phyloP scores from a whole-genome alignment of 2,113 vertebrate species.

The Chionodraco myersi region DNA sequence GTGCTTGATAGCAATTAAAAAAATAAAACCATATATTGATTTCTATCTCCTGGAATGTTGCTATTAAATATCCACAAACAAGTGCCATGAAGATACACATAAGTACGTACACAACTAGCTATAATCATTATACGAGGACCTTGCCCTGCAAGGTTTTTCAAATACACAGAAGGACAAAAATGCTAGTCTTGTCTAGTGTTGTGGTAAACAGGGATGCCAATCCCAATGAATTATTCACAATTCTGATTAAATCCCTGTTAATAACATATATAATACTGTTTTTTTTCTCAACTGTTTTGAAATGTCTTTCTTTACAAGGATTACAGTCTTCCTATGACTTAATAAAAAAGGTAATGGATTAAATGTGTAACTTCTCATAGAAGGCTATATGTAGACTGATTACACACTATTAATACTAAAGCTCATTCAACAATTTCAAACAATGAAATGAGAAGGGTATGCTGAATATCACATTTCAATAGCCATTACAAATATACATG shows the following conservation, averaged over 20 bases:
- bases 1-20: slow-evolving; percentile 33
- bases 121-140: slow-evolving; percentile 62
- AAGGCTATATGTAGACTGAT: slow-evolving; percentile 35
- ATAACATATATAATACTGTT: slow-evolving; percentile 78
- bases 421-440: slow-evolving; percentile 18
- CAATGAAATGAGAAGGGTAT: slow-evolving; percentile 37
- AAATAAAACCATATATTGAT: slow-evolving; percentile 34
- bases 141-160: slow-evolving; percentile 82
- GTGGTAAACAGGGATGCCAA: slow-evolving; percentile 29
- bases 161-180: slow-evolving; percentile 61
- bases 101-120: slow-evolving; percentile 39
- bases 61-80: slow-evolving; percentile 63
- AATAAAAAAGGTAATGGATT: slow-evolving; percentile 28
- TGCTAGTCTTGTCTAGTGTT: slow-evolving; percentile 35
- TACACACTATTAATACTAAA: slow-evolving; percentile 47
- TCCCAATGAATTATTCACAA: slow-evolving; percentile 33
- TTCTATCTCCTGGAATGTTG: slow-evolving; percentile 63
- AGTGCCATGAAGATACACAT: slow-evolving; percentile 55
- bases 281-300: slow-evolving; percentile 31
- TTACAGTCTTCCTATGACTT: slow-evolving; percentile 22
- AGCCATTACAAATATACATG: slow-evolving; percentile 36
- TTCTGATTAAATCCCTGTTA: slow-evolving; percentile 44
- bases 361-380: slow-evolving; percentile 30
- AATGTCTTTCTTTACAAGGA: slow-evolving; percentile 42
- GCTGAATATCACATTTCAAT: slow-evolving; percentile 41